Base-by-base conservation (phyloP, 2,113 vertebrate genomes). In the Heteronetta atricapilla region DNA sequence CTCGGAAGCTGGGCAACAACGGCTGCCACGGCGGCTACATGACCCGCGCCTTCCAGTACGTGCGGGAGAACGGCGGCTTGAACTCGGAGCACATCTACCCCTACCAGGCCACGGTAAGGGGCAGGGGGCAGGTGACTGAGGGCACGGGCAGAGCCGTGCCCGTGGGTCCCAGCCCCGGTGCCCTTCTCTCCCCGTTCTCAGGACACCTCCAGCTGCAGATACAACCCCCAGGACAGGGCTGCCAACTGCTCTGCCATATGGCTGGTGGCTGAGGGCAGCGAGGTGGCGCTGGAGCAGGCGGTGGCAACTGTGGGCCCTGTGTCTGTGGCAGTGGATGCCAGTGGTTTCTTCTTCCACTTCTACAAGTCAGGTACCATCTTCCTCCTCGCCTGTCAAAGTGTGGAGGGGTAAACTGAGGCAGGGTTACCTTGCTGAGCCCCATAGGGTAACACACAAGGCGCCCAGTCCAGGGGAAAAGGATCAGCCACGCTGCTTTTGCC, bases 61-160 rank as follows among this genome's bases (percentile, higher is more conserved):
- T 97, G 52, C 90, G 0, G 0, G 28, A 93, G 14, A 97, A 97
- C 1, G 63, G 84, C 0, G 96, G 97, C 84, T 53, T 97, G 36
- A 63, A 94, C 92, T 97, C 94, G 0, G 96, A 97, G 90, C 42
- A 7, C 0, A 3, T 67, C 62, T 97, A 97, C 80, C 96, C 97
- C 66, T 97, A 97, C 77, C 0, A 4, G 50, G 96, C 50, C 48
- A 79, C 18, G 34, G 97, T 97, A 44, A 82, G 60, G 11, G 56
- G 23, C 6, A 0, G 11, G 2, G 0, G 1, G 15, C 2, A 0
- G 8, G 11, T 0, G 4, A 33, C 38, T 1, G 8, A 50, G 69
- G 40, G 11, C 14, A 8, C 0, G 3, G 5, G 18, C 25, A 29
- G 22, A 19, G 59, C 2, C 0, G 10, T 29, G 52, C 11, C 0